These are phyloP conservation scores for Chiloscyllium plagiosum DNA, from an alignment of 2,113 vertebrate species.

Conservation along the genomic window DNA sequence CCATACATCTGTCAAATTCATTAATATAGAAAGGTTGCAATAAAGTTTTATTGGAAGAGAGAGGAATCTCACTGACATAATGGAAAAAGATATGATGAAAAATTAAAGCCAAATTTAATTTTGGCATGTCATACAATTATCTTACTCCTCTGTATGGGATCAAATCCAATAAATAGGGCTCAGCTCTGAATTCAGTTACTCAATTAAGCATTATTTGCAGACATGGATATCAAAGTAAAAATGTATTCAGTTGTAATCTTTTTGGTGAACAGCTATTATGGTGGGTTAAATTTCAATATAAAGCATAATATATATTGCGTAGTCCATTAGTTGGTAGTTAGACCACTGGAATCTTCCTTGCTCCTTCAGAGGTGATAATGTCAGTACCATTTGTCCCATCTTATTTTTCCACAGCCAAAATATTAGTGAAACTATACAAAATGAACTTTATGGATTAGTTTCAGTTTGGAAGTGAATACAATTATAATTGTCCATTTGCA, in stretches of 20 bases:
- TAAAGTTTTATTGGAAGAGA: background rate
- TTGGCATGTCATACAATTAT: slow-evolving; percentile 19
- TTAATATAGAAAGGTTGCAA: slow-evolving; percentile 29
- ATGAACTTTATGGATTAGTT: background rate
- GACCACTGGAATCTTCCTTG: background rate
- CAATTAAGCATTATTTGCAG: slow-evolving; percentile 31
- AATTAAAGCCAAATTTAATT: slow-evolving; percentile 33
- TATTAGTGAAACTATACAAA: too few species aligned
- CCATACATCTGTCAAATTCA: slow-evolving; percentile 30
- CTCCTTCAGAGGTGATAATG: background rate
- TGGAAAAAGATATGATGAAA: slow-evolving; percentile 19
- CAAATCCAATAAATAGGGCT: slow-evolving; percentile 1
- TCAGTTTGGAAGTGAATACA: background rate
- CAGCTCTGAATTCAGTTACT: slow-evolving; percentile 18
- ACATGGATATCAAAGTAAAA: slow-evolving; percentile 32
- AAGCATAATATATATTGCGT: background rate
- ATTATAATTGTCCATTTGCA: background rate
- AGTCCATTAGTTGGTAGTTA: background rate
- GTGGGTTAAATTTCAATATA: background rate
- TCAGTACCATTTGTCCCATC: background rate
- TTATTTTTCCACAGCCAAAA: background rate
- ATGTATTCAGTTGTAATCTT: background rate
- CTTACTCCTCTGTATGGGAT: slow-evolving; percentile 12
- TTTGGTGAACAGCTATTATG: slow-evolving; percentile 21
- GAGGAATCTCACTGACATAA: slow-evolving; percentile 7